phyloP scores from a whole-genome alignment of 1,140 invertebrate genomes.

The Oncopodura yosiiana region DNA sequence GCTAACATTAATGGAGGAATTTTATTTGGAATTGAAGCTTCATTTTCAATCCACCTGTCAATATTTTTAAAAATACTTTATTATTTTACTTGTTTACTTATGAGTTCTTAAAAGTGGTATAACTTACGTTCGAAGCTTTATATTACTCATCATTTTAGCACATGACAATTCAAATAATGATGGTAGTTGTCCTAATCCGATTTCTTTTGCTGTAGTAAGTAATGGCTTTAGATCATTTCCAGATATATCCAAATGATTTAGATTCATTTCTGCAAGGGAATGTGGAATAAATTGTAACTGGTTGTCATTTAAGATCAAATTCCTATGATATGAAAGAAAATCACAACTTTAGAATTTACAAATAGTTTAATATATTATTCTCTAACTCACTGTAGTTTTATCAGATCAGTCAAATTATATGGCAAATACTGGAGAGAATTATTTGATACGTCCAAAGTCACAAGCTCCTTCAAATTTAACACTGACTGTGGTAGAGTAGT shows the following conservation, averaged over 20 bases:
- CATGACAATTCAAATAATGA: too few species aligned
- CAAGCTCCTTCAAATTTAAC: background rate
- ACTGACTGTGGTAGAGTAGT: conserved; percentile 4
- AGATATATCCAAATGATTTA: background rate
- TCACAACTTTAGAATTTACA: background rate
- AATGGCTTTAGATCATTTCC: too few species aligned
- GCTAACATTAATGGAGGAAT: too few species aligned
- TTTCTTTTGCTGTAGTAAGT: too few species aligned
- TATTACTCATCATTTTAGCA: too few species aligned
- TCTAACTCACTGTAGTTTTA: conserved; percentile 1
- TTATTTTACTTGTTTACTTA: too few species aligned
- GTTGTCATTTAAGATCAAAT: background rate
- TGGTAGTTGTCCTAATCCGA: too few species aligned
- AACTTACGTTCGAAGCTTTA: too few species aligned
- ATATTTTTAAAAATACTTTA: too few species aligned
- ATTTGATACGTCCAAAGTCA: background rate
- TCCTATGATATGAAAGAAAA: background rate
- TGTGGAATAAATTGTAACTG: background rate
- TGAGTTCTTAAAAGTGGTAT: too few species aligned
- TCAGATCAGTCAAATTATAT: conserved; percentile 1
- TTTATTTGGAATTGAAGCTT: too few species aligned
- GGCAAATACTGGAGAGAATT: conserved; percentile 4
- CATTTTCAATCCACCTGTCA: too few species aligned
- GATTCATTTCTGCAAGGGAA: background rate
- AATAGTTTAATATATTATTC: background rate